Evolutionary conservation across 1,140 invertebrate genomes (phyloP).

Genomic region (Augochlora pura): DNA sequence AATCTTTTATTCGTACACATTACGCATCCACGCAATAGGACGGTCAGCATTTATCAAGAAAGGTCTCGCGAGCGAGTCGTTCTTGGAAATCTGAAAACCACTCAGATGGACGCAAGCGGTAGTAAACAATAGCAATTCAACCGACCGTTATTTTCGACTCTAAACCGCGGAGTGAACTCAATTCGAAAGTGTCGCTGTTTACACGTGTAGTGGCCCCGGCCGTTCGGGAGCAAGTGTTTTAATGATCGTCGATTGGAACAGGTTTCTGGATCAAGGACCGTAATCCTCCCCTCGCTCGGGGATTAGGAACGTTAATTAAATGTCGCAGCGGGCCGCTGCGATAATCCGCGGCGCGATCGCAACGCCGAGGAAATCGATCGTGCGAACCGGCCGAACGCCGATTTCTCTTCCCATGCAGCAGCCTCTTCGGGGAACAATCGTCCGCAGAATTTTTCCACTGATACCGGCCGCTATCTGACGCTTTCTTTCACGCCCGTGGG

Average conservation of each 20-base stretch:
- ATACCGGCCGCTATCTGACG: neutral
- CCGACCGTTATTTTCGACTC: too few relatives aligned
- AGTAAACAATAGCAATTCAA: too few relatives aligned
- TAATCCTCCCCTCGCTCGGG: neutral
- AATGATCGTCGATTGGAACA: conserved; percentile 28
- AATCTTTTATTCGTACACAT: too few relatives aligned
- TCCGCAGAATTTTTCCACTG: neutral
- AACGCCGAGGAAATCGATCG: conserved; percentile 53
- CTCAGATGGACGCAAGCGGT: too few relatives aligned
- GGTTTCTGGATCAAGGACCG: conserved; percentile 40
- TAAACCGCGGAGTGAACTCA: too few relatives aligned
- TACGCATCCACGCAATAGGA: too few relatives aligned
- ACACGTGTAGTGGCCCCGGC: too few relatives aligned
- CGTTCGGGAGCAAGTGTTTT: neutral
- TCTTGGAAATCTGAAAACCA: too few relatives aligned
- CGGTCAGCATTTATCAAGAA: too few relatives aligned
- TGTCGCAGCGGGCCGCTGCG: conserved; percentile 28
- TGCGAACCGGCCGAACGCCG: conserved; percentile 54
- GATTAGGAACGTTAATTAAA: conserved; percentile 44
- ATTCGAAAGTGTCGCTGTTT: neutral
- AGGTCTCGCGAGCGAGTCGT: too few relatives aligned
- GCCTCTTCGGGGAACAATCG: conserved; percentile 53
- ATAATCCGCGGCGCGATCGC: conserved; percentile 30
- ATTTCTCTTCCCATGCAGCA: conserved; percentile 64
- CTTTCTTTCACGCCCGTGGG: conserved; percentile 39